Evolutionary conservation across 2,113 vertebrate species (phyloP), one percentile per base, ranked within the genome.

Genomic region (Prionailurus bengalensis): DNA sequence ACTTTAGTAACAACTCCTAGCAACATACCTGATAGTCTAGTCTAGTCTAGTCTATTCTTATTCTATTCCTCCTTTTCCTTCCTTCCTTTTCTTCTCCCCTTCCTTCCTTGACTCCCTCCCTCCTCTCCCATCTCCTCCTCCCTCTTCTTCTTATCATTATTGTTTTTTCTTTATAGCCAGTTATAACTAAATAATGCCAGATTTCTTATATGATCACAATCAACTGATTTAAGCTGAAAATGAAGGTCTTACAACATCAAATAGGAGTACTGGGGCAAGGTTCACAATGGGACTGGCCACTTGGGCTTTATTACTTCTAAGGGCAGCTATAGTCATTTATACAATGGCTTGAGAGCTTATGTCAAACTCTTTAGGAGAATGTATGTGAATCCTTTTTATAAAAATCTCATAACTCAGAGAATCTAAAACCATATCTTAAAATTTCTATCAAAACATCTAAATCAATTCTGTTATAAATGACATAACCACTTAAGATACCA

Each of bases 401-500:
- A 94, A 94, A 82, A 33, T 36, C 71, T 97, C 89, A 73, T 42
- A 97, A 39, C 48, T 13, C 48, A 66, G 65, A 96, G 96, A 98
- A 96, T 71, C 42, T 71, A 80, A 94, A 98, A 97, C 39, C 1
- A 87, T 25, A 53, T 0, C 0, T 84, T 48, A 74, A 73, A 0
- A 25, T 90, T 15, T 81, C 36, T n/a, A 76, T 74, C 88, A 87
- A 98, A 98, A 98, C 84, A 94, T 90, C 63, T 89, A 13, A 93
- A 90, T 36, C 10, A 51, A 89, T 82, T 96, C 80, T 95, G 45
- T 80, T 84, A 97, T 82, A 79, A 97, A 88, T 48, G 6, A 65
- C 73, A 55, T 21, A 31, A 39, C 82, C 27, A 94, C 13, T 39
- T 97, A 61, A 94, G 95, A 74, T 3, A 1, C 45, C 73, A 86